These are phyloP conservation scores for Spilarctia lutea DNA, from an alignment of 2,888 invertebrate genomes.

Conservation along the genomic window DNA sequence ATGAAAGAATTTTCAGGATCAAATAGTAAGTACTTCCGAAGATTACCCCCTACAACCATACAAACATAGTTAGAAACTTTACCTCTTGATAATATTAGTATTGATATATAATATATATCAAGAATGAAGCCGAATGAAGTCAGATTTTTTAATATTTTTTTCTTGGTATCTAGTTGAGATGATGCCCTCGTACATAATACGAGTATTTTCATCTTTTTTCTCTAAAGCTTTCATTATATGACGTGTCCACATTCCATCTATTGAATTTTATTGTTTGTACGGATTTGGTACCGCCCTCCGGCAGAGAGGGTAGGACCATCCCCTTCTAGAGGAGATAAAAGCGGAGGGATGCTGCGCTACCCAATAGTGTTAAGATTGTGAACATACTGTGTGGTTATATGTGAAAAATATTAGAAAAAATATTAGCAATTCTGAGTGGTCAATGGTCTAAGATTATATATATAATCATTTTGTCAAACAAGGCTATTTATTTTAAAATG, in stretches of 20 bases:
- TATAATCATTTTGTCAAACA: neutral
- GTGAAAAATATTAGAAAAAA: neutral
- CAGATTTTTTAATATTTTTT: too few species aligned
- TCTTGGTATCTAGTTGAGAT: too few species aligned
- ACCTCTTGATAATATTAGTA: too few species aligned
- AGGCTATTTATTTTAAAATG: neutral
- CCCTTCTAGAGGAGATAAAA: conserved; percentile 70
- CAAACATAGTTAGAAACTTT: too few species aligned
- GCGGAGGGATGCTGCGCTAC: conserved; percentile 74
- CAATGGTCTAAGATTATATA: neutral
- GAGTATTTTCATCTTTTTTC: too few species aligned
- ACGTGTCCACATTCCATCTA: conserved; percentile 6
- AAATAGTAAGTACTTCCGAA: too few species aligned
- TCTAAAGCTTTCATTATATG: neutral
- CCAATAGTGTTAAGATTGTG: conserved; percentile 52
- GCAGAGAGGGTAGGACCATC: conserved; percentile 66
- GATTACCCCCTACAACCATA: too few species aligned
- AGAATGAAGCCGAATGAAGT: too few species aligned
- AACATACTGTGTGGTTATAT: conserved; percentile 5
- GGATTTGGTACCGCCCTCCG: conserved; percentile 68
- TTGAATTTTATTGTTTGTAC: conserved; percentile 30
- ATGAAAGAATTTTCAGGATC: too few species aligned
- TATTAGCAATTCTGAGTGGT: neutral
- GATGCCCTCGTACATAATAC: too few species aligned
- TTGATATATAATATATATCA: too few species aligned